phyloP scores from a whole-genome alignment of 2,113 vertebrate species.

The Peucedramus taeniatus region DNA sequence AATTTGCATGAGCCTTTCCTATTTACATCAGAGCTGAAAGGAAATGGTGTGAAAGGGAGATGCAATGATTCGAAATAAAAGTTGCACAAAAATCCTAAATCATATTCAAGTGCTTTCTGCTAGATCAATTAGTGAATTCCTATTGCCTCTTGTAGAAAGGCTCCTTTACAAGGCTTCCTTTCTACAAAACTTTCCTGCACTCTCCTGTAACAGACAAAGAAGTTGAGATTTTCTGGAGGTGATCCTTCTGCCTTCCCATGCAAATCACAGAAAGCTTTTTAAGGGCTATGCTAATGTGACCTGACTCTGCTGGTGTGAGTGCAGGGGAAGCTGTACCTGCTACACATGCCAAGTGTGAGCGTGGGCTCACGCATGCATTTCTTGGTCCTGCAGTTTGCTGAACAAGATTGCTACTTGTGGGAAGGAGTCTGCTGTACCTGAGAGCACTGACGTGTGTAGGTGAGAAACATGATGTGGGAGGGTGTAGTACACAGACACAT shows the following conservation, averaged over 20 bases:
- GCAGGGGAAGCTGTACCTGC: background rate
- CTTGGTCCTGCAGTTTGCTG: background rate
- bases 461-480: background rate
- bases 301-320: background rate
- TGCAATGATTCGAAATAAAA: background rate
- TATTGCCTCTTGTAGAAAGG: background rate
- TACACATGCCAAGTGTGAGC: background rate
- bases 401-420: background rate
- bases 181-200: background rate
- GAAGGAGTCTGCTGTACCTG: background rate
- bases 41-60: constrained; percentile 22
- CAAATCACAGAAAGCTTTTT: background rate
- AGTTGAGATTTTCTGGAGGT: background rate
- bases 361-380: background rate
- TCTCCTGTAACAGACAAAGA: background rate
- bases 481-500: background rate
- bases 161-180: background rate
- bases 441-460: background rate
- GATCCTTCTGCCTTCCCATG: background rate
- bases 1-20: constrained; percentile 44
- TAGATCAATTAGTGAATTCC: background rate
- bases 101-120: background rate
- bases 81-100: background rate
- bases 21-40: constrained; percentile 10
- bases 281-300: background rate